Conservation (phyloP, 2,888 invertebrate species). For the Scrobipalpa atriplicella region DNA sequence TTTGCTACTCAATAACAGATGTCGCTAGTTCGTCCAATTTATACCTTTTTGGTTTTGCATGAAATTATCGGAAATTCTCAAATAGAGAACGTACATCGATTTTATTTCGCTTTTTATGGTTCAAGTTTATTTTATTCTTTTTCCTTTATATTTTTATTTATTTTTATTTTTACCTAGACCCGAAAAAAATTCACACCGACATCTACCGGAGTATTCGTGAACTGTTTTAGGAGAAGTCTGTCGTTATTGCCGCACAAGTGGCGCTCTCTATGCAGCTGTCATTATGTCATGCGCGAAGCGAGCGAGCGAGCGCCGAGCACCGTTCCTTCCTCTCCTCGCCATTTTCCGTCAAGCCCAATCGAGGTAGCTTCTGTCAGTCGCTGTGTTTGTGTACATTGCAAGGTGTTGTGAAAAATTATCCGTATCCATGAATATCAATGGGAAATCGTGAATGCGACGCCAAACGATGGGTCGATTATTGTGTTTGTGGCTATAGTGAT, state of each 20-base stretch:
- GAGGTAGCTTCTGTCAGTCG: conserved; percentile 81
- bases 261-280: conserved; percentile 55
- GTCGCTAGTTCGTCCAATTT: neutral
- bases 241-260: conserved; percentile 37
- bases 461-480: conserved; percentile 78
- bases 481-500: conserved; percentile 80
- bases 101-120: too few relatives aligned
- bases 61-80: too few relatives aligned
- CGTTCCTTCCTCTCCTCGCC: conserved; percentile 69
- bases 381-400: conserved; percentile 73
- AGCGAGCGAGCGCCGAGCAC: conserved; percentile 63
- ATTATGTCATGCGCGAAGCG: conserved; percentile 61
- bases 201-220: neutral
- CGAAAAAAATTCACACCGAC: neutral
- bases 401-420: conserved; percentile 80
- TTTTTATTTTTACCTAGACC: too few relatives aligned
- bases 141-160: too few relatives aligned
- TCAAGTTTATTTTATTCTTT: too few relatives aligned
- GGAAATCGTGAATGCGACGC: conserved; percentile 79
- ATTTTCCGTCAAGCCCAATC: conserved; percentile 79
- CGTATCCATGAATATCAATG: conserved; percentile 80
- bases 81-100: too few relatives aligned
- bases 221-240: conserved; percentile 19
- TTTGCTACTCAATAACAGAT: neutral
- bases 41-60: neutral